Evolutionary conservation across 1,140 invertebrate genomes (phyloP).

Genomic region (Eurosta solidaginis): DNA sequence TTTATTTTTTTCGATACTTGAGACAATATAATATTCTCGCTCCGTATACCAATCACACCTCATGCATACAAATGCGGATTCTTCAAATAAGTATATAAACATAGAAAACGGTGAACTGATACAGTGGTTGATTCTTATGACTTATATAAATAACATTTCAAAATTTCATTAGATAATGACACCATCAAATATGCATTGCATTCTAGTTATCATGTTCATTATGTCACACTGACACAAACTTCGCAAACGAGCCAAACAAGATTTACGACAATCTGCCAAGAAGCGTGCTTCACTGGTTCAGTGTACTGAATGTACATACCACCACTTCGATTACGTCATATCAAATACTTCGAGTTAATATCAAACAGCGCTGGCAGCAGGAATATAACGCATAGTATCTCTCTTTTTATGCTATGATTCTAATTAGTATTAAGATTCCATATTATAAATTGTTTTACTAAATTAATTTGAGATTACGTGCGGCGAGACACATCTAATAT

Average conservation of each 20-base stretch:
- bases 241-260: background rate
- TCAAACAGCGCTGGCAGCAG: background rate
- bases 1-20: conserved; percentile 21
- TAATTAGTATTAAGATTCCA: background rate
- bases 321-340: background rate
- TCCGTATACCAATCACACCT: background rate
- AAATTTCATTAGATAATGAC: background rate
- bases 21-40: background rate
- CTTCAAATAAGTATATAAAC: too few relatives aligned
- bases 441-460: background rate
- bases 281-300: background rate
- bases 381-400: too few relatives aligned
- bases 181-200: background rate
- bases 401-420: background rate
- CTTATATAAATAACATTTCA: background rate
- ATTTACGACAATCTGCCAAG: background rate
- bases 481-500: too few relatives aligned
- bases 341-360: background rate
- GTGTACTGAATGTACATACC: background rate
- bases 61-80: background rate
- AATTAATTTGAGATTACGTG: conserved; percentile 7
- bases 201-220: background rate
- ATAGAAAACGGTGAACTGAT: background rate
- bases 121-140: background rate
- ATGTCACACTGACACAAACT: background rate